phyloP scores from a whole-genome alignment of 2,888 invertebrate genomes.

The Oasisia sp. region DNA sequence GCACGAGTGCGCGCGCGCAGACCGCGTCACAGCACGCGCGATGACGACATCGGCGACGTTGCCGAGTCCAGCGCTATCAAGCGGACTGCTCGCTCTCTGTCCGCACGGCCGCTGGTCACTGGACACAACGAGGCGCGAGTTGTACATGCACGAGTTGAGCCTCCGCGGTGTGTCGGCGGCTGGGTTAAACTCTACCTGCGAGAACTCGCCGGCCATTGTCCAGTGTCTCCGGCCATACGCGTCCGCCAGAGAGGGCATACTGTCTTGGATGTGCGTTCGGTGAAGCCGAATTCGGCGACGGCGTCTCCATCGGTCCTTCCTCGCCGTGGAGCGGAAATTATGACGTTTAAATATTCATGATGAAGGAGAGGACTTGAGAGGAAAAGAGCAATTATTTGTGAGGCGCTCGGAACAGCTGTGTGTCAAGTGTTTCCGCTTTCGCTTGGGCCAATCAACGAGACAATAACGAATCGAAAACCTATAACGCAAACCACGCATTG shows the following conservation, averaged over 20 bases:
- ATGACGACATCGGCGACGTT: not conserved
- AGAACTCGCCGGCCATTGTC: not conserved
- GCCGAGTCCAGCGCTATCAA: not conserved
- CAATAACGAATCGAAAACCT: not conserved
- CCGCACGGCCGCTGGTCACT: not conserved
- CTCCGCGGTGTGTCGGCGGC: not conserved
- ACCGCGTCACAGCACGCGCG: not conserved
- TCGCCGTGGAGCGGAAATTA: not conserved
- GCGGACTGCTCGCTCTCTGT: not conserved
- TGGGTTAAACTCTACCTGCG: not conserved
- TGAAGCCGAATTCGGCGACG: not conserved
- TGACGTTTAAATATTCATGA: constrained; percentile 13
- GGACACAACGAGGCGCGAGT: not conserved
- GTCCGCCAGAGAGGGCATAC: not conserved
- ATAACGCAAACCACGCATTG: not conserved
- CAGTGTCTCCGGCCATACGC: not conserved
- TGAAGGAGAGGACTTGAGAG: not conserved
- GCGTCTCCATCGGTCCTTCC: not conserved
- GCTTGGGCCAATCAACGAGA: constrained; percentile 8
- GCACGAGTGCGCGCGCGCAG: constrained; percentile 27
- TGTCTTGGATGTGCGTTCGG: not conserved
- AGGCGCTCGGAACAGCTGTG: not conserved
- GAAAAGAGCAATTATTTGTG: constrained; percentile 17
- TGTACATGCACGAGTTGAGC: not conserved
- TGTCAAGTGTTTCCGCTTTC: constrained; percentile 7